phyloP scores from a whole-genome alignment of 1,140 invertebrate genomes.

The Diachasma alloeum region DNA sequence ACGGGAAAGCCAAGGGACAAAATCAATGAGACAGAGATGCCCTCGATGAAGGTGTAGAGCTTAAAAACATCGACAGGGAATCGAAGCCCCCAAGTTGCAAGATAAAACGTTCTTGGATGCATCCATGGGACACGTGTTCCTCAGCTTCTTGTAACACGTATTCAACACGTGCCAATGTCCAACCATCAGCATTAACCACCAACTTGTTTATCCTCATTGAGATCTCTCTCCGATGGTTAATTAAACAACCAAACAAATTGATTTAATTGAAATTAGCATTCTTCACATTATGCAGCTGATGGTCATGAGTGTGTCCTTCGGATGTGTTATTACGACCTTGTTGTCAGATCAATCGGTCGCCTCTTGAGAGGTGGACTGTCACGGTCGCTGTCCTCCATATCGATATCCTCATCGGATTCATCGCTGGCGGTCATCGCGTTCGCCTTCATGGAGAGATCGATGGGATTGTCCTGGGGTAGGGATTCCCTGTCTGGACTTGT shows the following conservation, averaged over 20 bases:
- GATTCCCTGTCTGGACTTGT: conserved; percentile 23
- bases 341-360: conserved; percentile 73
- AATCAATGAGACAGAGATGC: conserved; percentile 29
- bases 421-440: conserved; percentile 60
- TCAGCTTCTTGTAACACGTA: conserved; percentile 34
- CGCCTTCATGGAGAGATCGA: conserved; percentile 70
- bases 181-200: conserved; percentile 10
- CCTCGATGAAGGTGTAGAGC: conserved; percentile 29
- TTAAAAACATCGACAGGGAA: conserved; percentile 38
- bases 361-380: conserved; percentile 66
- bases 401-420: conserved; percentile 58
- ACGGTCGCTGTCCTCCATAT: conserved; percentile 62
- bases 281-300: not conserved
- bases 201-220: conserved; percentile 42
- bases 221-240: conserved; percentile 24
- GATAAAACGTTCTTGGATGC: conserved; percentile 38
- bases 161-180: conserved; percentile 32
- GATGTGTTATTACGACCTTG: conserved; percentile 49
- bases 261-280: not conserved
- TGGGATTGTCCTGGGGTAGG: conserved; percentile 53
- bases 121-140: conserved; percentile 32
- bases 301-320: not conserved
- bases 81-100: conserved; percentile 39
- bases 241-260: conserved; percentile 18
- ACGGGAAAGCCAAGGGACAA: conserved; percentile 16